Base-by-base conservation (phyloP, 2,113 vertebrate species). In the Varanus komodoensis region DNA sequence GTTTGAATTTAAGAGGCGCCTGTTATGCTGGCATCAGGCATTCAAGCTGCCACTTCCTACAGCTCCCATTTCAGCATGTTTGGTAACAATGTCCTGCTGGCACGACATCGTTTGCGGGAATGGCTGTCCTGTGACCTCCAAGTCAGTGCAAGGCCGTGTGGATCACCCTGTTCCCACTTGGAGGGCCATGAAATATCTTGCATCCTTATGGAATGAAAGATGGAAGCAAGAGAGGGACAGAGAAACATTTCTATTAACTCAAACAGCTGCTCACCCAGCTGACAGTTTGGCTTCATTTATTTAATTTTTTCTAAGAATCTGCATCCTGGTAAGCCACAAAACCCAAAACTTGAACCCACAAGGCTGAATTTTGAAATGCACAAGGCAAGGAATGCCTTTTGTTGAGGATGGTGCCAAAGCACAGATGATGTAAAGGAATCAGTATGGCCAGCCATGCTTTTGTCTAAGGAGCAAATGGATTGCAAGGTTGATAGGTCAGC, bases 401-500 rank as follows among this genome's bases (percentile, higher is more conserved):
- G 74, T 54, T 68, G 78, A 77, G 82, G 84, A 77, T 80, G 73
- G 88, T 50, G 73, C 52, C 57, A 52, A 61, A 84, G 29, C 82
- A n/a, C 64, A 85, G 84, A 54, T 44, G 48, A 50, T 80, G 86
- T 32, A 0, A 89, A 92, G 75, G 0, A 75, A 90, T 82, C 11
- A 48, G 67, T 50, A 88, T 87, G 77, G 32, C 44, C 73, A 50
- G 11, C 38, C 50, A 0, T 12, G 1, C 67, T 88, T 32, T 1
- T 38, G 48, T 69, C 71, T 91, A 89, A 92, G 48, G 92, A 88
- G 88, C 38, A 17, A 89, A 81, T 48, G 19, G 78, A 54, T 79
- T 88, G 4, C 0, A 0, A 87, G 73, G 7, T 75, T 87, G 89
- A 27, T 54, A 44, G 64, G 48, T 52, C 82, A 92, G 52, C 85